A percentile compares a stretch with the other conserved stretches of the same genome.
phyloP scores from a whole-genome alignment of 2,113 vertebrate species.

The Nycticebus coucang region DNA sequence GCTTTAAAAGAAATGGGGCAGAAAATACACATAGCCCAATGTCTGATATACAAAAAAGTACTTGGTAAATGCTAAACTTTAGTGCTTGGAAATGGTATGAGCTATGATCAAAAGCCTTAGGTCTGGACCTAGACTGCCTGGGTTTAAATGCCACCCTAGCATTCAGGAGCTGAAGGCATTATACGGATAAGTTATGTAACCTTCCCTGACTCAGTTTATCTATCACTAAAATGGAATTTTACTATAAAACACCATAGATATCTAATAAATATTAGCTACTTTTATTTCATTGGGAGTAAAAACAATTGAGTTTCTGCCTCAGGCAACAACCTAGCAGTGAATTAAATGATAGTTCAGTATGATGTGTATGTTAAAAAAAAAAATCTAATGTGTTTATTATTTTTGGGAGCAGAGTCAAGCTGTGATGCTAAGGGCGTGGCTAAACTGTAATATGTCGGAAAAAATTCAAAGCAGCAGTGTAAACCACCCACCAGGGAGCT shows the following conservation, averaged over 20 bases:
- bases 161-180: not conserved
- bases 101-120: not conserved
- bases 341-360: not conserved
- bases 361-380: not conserved
- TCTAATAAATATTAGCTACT: not conserved
- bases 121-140: not conserved
- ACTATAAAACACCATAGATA: not conserved
- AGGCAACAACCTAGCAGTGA: not conserved
- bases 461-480: slow-evolving; percentile 66
- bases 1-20: slow-evolving; percentile 9
- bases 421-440: slow-evolving; percentile 76
- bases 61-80: not conserved
- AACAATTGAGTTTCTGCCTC: slow-evolving; percentile 1
- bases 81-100: not conserved
- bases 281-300: slow-evolving; percentile 24
- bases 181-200: not conserved
- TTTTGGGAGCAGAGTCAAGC: slow-evolving; percentile 52
- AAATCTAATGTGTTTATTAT: not conserved
- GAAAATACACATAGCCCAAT: not conserved
- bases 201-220: slow-evolving; percentile 28
- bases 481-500: slow-evolving; percentile 72
- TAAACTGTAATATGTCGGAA: slow-evolving; percentile 73
- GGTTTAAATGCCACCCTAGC: not conserved
- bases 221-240: slow-evolving; percentile 29
- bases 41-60: not conserved